Conservation (phyloP, 2,888 invertebrate species). For the Nipponacmea schrenckii region DNA sequence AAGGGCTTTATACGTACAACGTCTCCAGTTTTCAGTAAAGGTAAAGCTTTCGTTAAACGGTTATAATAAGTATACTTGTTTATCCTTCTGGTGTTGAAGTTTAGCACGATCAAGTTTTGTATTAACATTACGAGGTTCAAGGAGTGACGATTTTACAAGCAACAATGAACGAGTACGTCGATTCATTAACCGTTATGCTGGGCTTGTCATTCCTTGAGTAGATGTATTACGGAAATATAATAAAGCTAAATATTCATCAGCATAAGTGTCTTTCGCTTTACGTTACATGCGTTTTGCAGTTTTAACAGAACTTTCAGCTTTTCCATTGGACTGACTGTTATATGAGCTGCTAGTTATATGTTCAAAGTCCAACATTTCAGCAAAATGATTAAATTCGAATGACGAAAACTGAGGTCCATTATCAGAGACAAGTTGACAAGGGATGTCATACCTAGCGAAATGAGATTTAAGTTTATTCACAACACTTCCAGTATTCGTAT, state of each 20-base stretch:
- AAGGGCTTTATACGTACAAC: slow-evolving; percentile 17
- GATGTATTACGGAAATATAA: slow-evolving; percentile 13
- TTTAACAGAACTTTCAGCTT: slow-evolving; percentile 20
- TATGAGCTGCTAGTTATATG: slow-evolving; percentile 10
- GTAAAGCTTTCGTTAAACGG: slow-evolving; percentile 15
- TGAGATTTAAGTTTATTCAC: too few species aligned
- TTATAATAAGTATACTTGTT: slow-evolving; percentile 12
- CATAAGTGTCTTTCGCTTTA: slow-evolving; percentile 1
- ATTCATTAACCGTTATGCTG: too few species aligned
- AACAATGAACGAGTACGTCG: background rate
- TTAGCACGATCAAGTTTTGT: background rate
- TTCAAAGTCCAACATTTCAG: slow-evolving; percentile 7
- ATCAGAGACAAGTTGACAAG: too few species aligned
- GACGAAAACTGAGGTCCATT: too few species aligned
- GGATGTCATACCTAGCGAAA: too few species aligned
- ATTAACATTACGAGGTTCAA: background rate
- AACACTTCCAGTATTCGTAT: too few species aligned
- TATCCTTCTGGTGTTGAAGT: background rate
- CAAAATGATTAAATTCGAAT: background rate
- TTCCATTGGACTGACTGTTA: slow-evolving; percentile 22
- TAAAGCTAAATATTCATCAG: background rate
- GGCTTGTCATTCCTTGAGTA: background rate
- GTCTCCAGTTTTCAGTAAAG: too few species aligned
- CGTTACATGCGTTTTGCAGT: background rate
- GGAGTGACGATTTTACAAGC: background rate